Evolutionary conservation across 1,140 invertebrate species (phyloP).

Genomic region (Pomacea maculata): DNA sequence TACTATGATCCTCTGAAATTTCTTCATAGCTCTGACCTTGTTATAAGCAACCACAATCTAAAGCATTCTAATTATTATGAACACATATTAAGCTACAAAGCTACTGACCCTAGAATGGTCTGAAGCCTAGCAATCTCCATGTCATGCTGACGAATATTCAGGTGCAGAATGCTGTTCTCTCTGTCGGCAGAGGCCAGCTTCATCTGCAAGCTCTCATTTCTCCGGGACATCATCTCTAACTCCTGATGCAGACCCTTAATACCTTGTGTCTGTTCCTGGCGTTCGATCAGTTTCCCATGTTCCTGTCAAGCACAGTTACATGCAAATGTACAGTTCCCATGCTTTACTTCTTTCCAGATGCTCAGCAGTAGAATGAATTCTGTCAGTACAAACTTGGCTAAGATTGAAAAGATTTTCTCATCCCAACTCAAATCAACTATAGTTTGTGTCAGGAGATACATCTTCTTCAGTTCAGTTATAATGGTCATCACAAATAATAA

Average conservation of each 20-base stretch:
- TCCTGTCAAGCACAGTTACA: constrained; percentile 38
- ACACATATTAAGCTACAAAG: not conserved
- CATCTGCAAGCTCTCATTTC: constrained; percentile 40
- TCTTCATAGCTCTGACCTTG: too few species aligned
- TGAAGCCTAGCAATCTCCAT: constrained; percentile 44
- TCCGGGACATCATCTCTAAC: constrained; percentile 41
- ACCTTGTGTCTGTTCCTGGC: constrained; percentile 47
- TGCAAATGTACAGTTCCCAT: not conserved
- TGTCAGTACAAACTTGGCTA: not conserved
- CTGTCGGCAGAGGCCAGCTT: constrained; percentile 45
- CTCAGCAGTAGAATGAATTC: not conserved
- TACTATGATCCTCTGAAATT: too few species aligned
- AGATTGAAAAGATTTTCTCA: not conserved
- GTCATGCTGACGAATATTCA: constrained; percentile 47
- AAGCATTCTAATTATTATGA: too few species aligned
- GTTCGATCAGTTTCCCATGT: constrained; percentile 46
- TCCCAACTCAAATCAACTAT: too few species aligned
- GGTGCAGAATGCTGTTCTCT: constrained; percentile 50
- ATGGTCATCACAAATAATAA: too few species aligned
- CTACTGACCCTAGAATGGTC: constrained; percentile 29
- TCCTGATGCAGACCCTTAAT: constrained; percentile 42
- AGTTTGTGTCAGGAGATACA: too few species aligned
- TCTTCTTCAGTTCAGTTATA: too few species aligned
- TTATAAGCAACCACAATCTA: too few species aligned
- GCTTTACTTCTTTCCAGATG: not conserved